A percentile compares a stretch with the other conserved stretches of the same genome.
phyloP scores from a whole-genome alignment of 2,888 invertebrate genomes.

The Disparrhopalites patrizii region DNA sequence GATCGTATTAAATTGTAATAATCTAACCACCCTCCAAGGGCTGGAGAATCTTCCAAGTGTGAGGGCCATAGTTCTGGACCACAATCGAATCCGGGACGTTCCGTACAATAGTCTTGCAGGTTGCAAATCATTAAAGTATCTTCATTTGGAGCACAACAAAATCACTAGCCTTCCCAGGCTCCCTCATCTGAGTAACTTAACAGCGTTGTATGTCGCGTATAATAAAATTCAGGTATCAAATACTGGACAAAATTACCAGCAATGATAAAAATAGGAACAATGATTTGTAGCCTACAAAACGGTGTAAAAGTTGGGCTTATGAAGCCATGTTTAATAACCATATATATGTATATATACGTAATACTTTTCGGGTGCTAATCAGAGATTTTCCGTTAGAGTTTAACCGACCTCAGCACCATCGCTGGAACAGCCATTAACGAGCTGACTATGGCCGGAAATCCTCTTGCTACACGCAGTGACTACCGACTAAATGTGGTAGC shows the following conservation, averaged over 20 bases:
- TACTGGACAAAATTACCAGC: no score
- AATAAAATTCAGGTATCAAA: slow-evolving; percentile 47
- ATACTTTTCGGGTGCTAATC: no score
- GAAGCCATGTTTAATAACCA: no score
- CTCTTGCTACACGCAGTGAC: slow-evolving; percentile 35
- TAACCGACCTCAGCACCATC: slow-evolving; percentile 38
- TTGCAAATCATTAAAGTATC: slow-evolving; percentile 41
- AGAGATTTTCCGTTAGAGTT: slow-evolving; percentile 29
- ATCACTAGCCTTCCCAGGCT: slow-evolving; percentile 41
- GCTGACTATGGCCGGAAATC: slow-evolving; percentile 39
- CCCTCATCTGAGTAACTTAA: slow-evolving; percentile 42
- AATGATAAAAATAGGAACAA: no score
- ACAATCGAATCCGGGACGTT: slow-evolving; percentile 42
- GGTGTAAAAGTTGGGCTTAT: no score
- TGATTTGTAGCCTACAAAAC: no score
- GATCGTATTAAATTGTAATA: slow-evolving; percentile 43
- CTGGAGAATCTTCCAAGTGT: slow-evolving; percentile 38
- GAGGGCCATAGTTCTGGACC: slow-evolving; percentile 41
- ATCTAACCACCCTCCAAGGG: slow-evolving; percentile 38
- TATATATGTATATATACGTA: no score
- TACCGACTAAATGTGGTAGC: slow-evolving; percentile 34
- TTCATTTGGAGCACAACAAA: slow-evolving; percentile 46
- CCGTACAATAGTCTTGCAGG: slow-evolving; percentile 39
- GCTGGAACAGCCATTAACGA: slow-evolving; percentile 32
- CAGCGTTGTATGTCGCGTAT: slow-evolving; percentile 40